These are phyloP conservation scores for Pseudanteris insignis DNA, from an alignment of 2,888 invertebrate genomes.

Conservation along the genomic window DNA sequence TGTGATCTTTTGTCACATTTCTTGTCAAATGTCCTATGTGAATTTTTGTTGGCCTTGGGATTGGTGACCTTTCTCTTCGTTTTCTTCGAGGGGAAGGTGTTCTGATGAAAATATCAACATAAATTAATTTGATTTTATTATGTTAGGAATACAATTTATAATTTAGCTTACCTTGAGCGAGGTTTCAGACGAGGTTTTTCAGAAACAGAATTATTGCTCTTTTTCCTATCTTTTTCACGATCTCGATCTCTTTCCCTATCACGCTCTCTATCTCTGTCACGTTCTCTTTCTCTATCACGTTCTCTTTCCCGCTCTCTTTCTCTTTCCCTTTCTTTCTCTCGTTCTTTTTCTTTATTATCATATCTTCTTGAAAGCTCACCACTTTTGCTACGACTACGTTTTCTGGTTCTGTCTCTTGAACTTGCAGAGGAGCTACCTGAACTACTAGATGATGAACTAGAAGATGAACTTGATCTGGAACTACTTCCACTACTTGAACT, in stretches of 20 bases:
- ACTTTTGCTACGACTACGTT: conserved; percentile 64
- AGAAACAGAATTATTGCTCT: conserved; percentile 58
- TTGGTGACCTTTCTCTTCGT: conserved; percentile 84
- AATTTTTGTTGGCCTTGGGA: conserved; percentile 90
- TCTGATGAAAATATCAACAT: conserved; percentile 55
- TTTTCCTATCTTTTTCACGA: conserved; percentile 55
- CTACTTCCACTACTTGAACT: conserved; percentile 68
- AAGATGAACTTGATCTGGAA: conserved; percentile 76
- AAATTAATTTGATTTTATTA: neutral
- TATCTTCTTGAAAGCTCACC: conserved; percentile 63
- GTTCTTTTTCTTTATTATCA: conserved; percentile 66
- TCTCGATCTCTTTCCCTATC: conserved; percentile 52
- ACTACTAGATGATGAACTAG: conserved; percentile 82
- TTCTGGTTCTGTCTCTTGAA: conserved; percentile 74
- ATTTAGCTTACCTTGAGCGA: conserved; percentile 61
- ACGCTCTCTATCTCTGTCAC: conserved; percentile 62
- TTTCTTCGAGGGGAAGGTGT: conserved; percentile 76
- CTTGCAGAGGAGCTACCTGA: conserved; percentile 72
- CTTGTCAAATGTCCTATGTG: conserved; percentile 92
- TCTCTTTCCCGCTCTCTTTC: conserved; percentile 62
- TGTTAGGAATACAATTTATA: too few species aligned
- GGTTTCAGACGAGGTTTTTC: conserved; percentile 65
- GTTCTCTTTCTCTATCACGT: conserved; percentile 32
- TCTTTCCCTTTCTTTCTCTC: conserved; percentile 67
- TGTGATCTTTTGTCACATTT: conserved; percentile 91